A percentile compares a stretch with the other conserved stretches of the same genome.
Evolutionary conservation across 2,888 invertebrate genomes (phyloP).

Genomic region (Caenorhabditis sp.): DNA sequence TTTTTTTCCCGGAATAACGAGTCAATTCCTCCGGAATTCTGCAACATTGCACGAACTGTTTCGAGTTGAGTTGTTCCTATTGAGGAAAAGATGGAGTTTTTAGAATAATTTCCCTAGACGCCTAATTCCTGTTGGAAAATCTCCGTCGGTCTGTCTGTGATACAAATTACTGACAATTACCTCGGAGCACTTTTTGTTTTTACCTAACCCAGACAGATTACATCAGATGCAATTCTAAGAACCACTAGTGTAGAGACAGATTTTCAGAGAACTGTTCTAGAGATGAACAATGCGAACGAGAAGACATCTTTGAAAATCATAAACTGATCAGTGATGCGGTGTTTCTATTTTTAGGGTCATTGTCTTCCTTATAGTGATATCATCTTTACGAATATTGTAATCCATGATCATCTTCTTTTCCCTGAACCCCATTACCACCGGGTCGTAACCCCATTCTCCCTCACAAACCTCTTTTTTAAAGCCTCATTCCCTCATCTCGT

Average conservation of each 20-base stretch:
- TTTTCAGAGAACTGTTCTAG: neutral
- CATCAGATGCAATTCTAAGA: neutral
- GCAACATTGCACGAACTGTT: conserved; percentile 31
- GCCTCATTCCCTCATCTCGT: conserved; percentile 12
- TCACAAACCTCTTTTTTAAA: neutral
- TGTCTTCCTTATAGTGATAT: conserved; percentile 1
- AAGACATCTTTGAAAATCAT: conserved; percentile 21
- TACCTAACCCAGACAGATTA: neutral
- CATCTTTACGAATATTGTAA: neutral
- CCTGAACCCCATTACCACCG: neutral
- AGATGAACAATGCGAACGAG: neutral
- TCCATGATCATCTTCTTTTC: conserved; percentile 9
- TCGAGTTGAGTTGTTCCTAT: neutral
- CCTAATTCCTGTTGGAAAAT: conserved; percentile 9
- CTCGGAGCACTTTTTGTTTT: conserved; percentile 10
- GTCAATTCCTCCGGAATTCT: conserved; percentile 35
- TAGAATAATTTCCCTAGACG: neutral
- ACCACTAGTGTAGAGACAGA: neutral
- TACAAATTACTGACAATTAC: conserved; percentile 34
- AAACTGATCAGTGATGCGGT: conserved; percentile 26
- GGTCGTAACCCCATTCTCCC: conserved; percentile 11
- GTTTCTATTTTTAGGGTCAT: conserved; percentile 19
- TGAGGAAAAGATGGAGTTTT: neutral
- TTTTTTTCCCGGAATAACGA: conserved; percentile 50
- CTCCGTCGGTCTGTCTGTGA: neutral